Percentiles rank a stretch among this genome's conserved stretches.
Conservation (phyloP, 2,113 vertebrate species). For the Nansenia antarctica region DNA sequence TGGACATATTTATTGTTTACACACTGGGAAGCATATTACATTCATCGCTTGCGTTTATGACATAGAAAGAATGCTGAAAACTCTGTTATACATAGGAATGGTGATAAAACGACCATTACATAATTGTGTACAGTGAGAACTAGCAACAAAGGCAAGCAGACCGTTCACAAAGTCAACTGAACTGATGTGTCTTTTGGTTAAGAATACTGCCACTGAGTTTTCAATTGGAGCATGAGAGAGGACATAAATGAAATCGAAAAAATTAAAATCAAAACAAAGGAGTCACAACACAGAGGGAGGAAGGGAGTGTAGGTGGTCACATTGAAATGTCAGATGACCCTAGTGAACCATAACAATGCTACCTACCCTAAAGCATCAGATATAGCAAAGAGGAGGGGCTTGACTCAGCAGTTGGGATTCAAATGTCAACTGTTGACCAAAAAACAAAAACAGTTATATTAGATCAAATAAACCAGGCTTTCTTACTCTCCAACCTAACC, state of each 20-base stretch:
- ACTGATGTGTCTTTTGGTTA: slow-evolving; percentile 20
- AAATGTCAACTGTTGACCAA: slow-evolving; percentile 12
- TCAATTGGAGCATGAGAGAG: neutral
- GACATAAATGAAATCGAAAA: neutral
- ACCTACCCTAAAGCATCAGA: neutral
- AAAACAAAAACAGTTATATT: neutral
- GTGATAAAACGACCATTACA: slow-evolving; percentile 5
- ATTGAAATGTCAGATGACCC: neutral
- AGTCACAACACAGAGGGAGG: neutral
- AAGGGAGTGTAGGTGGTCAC: neutral
- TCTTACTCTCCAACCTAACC: slow-evolving; percentile 5
- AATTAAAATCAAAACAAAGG: slow-evolving; percentile 8
- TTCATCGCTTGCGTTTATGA: slow-evolving; percentile 1
- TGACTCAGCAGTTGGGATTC: neutral
- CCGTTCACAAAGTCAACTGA: neutral
- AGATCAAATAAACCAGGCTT: neutral
- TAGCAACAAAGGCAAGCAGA: slow-evolving; percentile 11
- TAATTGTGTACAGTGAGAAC: slow-evolving; percentile 10
- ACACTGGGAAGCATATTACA: neutral
- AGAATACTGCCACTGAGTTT: neutral
- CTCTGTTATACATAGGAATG: neutral
- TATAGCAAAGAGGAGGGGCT: neutral
- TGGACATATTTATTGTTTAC: neutral
- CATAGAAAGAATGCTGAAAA: slow-evolving; percentile 7
- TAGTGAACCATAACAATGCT: neutral